phyloP scores from a whole-genome alignment of 2,888 invertebrate species.

The Dasysyrphus tricinctus region DNA sequence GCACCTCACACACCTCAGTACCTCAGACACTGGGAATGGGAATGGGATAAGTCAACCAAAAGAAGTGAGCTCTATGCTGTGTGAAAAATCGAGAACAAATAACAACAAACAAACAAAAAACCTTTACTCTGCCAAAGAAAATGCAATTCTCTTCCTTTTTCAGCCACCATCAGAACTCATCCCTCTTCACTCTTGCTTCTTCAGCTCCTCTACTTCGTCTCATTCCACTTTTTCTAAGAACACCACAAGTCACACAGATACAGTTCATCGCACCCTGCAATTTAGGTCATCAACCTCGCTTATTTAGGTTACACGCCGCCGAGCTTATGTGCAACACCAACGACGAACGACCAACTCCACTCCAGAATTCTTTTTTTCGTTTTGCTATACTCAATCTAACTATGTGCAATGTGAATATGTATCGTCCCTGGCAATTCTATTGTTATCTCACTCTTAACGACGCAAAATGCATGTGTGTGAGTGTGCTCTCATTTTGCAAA shows the following conservation, averaged over 20 bases:
- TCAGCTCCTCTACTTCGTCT: slow-evolving; percentile 5
- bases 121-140: slow-evolving; percentile 43
- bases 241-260: slow-evolving; percentile 76
- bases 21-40: slow-evolving; percentile 14
- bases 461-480: slow-evolving; percentile 4
- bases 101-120: slow-evolving; percentile 29
- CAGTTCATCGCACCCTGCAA: slow-evolving; percentile 83
- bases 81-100: slow-evolving; percentile 57
- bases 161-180: not conserved
- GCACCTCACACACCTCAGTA: not conserved
- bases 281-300: slow-evolving; percentile 83
- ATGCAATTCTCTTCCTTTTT: slow-evolving; percentile 50
- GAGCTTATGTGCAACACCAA: slow-evolving; percentile 29
- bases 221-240: slow-evolving; percentile 42
- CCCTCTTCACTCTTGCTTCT: slow-evolving; percentile 9
- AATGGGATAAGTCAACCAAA: slow-evolving; percentile 25
- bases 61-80: slow-evolving; percentile 16
- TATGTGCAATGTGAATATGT: slow-evolving; percentile 20
- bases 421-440: slow-evolving; percentile 10
- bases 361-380: slow-evolving; percentile 3
- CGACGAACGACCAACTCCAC: not conserved
- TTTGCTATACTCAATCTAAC: not conserved
- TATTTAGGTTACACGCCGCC: slow-evolving; percentile 79
- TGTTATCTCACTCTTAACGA: slow-evolving; percentile 25
- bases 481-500: slow-evolving; percentile 59